phyloP scores from a whole-genome alignment of 2,797 vertebrate species.

The Smutsia gigantea region DNA sequence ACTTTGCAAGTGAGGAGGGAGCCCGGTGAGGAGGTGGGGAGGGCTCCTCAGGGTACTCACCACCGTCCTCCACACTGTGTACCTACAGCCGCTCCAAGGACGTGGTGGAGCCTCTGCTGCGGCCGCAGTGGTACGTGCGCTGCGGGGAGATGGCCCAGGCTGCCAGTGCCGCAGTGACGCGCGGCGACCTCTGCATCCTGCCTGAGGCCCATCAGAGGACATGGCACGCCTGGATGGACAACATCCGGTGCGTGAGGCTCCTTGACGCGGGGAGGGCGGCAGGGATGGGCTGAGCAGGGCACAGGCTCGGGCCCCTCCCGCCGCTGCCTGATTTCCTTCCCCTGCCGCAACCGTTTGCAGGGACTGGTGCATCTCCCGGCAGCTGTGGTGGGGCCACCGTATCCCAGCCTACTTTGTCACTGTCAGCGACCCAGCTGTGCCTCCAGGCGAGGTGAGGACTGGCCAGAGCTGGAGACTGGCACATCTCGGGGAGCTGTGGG shows the following conservation, averaged over 20 bases:
- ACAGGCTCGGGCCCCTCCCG: fast-evolving
- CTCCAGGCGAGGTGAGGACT: constrained; percentile 89
- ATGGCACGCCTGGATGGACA: constrained; percentile 96
- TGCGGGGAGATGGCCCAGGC: constrained; percentile 93
- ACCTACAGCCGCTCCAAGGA: constrained; percentile 93
- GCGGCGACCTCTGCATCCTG: constrained; percentile 91
- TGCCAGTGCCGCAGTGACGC: constrained; percentile 91
- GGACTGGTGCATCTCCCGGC: constrained; percentile 97
- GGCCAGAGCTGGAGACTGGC: too few species aligned
- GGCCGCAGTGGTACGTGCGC: constrained; percentile 95
- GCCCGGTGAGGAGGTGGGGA: fast-evolving
- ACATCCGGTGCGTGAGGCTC: constrained; percentile 88
- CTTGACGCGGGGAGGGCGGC: not conserved
- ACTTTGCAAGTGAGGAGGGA: constrained; percentile 91
- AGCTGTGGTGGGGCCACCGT: constrained; percentile 97
- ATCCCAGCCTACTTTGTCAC: constrained; percentile 95
- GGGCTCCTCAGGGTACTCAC: not conserved
- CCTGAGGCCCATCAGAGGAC: constrained; percentile 93
- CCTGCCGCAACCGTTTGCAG: constrained; percentile 74
- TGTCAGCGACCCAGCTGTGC: constrained; percentile 87
- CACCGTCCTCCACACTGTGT: fast-evolving
- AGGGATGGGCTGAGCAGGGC: not conserved
- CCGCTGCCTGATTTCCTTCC: not conserved
- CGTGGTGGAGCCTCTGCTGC: constrained; percentile 94
- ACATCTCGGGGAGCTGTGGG: too few species aligned